Base-by-base conservation (phyloP, 1,140 invertebrate species). In the Phortica variegata region DNA sequence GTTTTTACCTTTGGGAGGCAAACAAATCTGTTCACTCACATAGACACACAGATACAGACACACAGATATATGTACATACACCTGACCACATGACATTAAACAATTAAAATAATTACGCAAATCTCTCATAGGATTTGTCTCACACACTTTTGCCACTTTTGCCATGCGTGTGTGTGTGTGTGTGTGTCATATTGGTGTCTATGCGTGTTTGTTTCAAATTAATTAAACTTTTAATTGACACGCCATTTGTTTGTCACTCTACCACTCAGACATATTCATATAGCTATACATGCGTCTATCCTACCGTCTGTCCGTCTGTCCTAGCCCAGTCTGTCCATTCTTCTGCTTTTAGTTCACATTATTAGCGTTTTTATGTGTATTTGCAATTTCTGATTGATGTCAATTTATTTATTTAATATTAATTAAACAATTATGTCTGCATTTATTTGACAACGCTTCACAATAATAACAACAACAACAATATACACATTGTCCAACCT, bases 31-130 rank as follows among this genome's bases (percentile, higher is more conserved):
- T n/a, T n/a, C n/a, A 15, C n/a, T 4, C 6, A 34, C n/a, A 34
- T 5, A 34, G 4, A 34, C 8, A 34, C 32, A 13, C 32, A 34
- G 6, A 34, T n/a, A 34, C 32, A 15, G 6, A 13, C 32, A 34
- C 32, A n/a, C 32, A 26, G 5, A 26, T n/a, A 34, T 8, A 47
- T 26, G 44, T 40, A 38, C 31, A 52, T 32, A 52, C 45, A 62
- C 59, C 63, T 62, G 56, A 65, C 65, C 65, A 52, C 61, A 65
- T 70, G 61, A 70, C 65, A 70, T 70, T 65, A 65, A 70, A 70
- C 65, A 70, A 70, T 70, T 70, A 70, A 70, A 70, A 70, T 70
- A 70, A 70, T 62, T 65, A 70, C 61, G 49, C 59, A 60, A 60
- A 60, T 53, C 56, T 62, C 61, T 60, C 56, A 54, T 47, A 62